These are phyloP conservation scores for Ypsolopha scabrella DNA, from an alignment of 2,888 invertebrate genomes.

Conservation along the genomic window DNA sequence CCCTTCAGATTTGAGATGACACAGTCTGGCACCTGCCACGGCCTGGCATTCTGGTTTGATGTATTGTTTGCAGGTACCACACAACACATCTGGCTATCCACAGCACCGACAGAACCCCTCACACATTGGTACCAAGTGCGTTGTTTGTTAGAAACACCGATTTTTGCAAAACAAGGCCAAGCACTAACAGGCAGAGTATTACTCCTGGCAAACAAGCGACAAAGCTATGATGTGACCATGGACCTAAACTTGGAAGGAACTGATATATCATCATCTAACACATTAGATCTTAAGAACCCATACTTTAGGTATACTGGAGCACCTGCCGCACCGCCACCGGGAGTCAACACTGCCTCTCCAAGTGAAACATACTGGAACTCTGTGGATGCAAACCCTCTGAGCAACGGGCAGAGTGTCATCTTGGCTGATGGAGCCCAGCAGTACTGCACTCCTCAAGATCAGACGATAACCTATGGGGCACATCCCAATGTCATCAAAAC, in stretches of 20 bases:
- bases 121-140: constrained; percentile 99
- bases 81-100: constrained; percentile 96
- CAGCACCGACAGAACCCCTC: constrained; percentile 96
- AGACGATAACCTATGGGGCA: constrained; percentile 44
- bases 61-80: constrained; percentile 93
- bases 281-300: constrained; percentile 97
- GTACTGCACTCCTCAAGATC: constrained; percentile 51
- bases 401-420: constrained; percentile 55
- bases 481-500: constrained; percentile 64
- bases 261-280: constrained; percentile 86
- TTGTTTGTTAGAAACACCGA: constrained; percentile 92
- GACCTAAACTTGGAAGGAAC: constrained; percentile 93
- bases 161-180: constrained; percentile 96
- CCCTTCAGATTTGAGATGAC: constrained; percentile 93
- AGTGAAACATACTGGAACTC: constrained; percentile 94
- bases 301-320: constrained; percentile 97
- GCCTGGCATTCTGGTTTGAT: constrained; percentile 99
- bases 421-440: constrained; percentile 52
- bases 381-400: constrained; percentile 74
- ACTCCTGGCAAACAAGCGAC: constrained; percentile 93
- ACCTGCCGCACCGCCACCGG: constrained; percentile 92
- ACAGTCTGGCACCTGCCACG: constrained; percentile 95
- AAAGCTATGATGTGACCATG: constrained; percentile 99
- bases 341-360: constrained; percentile 90
- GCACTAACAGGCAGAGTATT: constrained; percentile 88